Conservation (phyloP, 2,888 invertebrate species). For the Torymus tubicola region DNA sequence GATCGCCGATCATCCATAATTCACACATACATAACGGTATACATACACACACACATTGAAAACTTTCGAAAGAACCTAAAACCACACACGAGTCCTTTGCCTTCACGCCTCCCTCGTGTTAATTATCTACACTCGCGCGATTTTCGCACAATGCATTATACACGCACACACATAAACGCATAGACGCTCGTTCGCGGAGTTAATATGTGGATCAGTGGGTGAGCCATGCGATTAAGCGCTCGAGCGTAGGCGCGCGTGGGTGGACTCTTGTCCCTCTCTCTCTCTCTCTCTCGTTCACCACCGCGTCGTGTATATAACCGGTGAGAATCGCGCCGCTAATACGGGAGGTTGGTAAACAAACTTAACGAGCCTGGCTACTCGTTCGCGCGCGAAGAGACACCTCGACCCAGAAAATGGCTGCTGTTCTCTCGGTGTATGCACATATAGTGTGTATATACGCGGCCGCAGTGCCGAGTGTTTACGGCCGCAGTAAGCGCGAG, state of each 20-base stretch:
- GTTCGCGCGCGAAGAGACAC: constrained; percentile 61
- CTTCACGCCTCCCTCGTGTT: no score
- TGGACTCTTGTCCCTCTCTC: no score
- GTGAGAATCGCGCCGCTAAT: constrained; percentile 48
- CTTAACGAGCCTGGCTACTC: constrained; percentile 60
- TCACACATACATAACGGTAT: no score
- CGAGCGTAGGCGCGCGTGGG: constrained; percentile 38
- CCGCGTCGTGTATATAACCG: not conserved
- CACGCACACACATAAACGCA: no score
- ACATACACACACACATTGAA: no score
- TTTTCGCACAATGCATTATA: no score
- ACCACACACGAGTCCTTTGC: no score
- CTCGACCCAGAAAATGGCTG: constrained; percentile 61
- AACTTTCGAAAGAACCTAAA: no score
- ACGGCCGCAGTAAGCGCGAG: not conserved
- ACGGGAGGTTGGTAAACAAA: constrained; percentile 57
- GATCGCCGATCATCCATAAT: no score
- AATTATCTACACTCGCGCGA: no score
- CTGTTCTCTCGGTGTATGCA: not conserved
- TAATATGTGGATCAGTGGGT: constrained; percentile 52
- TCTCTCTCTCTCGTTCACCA: no score
- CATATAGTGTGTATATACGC: not conserved
- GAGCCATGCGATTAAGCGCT: constrained; percentile 36
- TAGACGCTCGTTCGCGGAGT: not conserved
- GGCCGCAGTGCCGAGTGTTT: constrained; percentile 3